Percentiles rank a stretch among this genome's conserved stretches.
Conservation (phyloP, 2,797 vertebrate species). For the Macropus fuliginosus region DNA sequence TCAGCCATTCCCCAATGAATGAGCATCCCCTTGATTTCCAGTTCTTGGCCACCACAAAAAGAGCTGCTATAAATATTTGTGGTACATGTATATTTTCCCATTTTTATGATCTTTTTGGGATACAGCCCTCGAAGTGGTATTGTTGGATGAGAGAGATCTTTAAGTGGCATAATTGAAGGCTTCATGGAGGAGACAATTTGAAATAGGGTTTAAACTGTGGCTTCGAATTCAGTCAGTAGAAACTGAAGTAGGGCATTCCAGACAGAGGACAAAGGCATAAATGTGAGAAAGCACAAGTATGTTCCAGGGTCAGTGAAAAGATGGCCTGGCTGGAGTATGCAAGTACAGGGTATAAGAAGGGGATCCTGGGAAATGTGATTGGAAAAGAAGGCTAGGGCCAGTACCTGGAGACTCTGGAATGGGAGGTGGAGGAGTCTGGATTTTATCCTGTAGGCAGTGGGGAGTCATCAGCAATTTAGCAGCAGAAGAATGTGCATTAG, state of each 20-base stretch:
- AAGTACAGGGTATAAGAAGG: background rate
- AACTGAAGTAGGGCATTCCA: conserved; percentile 19
- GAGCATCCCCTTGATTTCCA: too few species aligned
- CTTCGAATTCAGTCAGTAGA: background rate
- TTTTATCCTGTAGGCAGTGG: background rate
- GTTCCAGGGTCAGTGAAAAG: background rate
- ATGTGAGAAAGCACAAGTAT: background rate
- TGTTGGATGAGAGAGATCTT: background rate
- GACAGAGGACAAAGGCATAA: conserved; percentile 28
- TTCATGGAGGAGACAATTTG: conserved; percentile 2
- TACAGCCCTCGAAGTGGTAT: too few species aligned
- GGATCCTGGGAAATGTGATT: background rate
- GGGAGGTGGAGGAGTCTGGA: background rate
- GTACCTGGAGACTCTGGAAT: background rate
- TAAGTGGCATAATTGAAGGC: background rate
- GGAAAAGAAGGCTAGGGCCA: background rate
- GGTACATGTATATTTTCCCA: too few species aligned
- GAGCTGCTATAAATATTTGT: too few species aligned
- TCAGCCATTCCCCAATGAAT: too few species aligned
- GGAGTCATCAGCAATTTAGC: background rate
- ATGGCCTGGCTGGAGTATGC: background rate
- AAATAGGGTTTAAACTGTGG: conserved; percentile 4
- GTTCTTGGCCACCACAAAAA: too few species aligned
- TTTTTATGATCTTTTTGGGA: too few species aligned
- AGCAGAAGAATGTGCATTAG: background rate